These are phyloP conservation scores for human DNA, from an alignment of 2,113 vertebrate genomes.

Conservation along the genomic window GRCh38 chr4:101825001-101825500, in stretches of 20 bases:
- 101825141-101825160: not conserved
- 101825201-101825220: not conserved
- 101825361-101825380: not conserved
- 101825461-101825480: not conserved
- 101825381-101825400: not conserved
- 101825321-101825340: not conserved
- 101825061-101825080: not conserved
- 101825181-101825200: slow-evolving; percentile 25
- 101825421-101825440: not conserved
- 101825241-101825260: not conserved
- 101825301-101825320: not conserved
- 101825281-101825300: not conserved
- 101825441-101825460: not conserved
- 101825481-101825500: not conserved
- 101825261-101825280: not conserved
- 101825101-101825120: not conserved
- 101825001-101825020: not conserved
- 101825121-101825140: slow-evolving; percentile 42
- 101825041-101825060: not conserved
- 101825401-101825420: not conserved
- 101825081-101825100: not conserved
- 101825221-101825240: slow-evolving; percentile 19
- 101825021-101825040: slow-evolving; percentile 19
- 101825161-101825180: not conserved
- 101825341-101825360: not conserved